Conservation (phyloP, 1,140 invertebrate genomes). For the Neoseiulus cucumeris region DNA sequence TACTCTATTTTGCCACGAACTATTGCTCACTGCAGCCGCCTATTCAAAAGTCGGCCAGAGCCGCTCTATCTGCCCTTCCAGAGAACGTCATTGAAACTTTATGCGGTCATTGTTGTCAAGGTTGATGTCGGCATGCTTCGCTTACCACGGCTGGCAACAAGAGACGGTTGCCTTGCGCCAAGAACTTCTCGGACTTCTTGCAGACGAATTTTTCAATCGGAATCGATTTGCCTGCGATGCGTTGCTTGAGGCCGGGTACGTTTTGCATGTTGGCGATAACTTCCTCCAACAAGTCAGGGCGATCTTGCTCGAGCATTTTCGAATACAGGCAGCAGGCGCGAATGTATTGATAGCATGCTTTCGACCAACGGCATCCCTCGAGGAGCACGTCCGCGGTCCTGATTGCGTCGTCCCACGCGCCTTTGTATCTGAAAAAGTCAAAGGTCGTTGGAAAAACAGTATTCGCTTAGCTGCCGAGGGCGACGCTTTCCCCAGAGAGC, state of each 20-base stretch:
- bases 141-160: constrained; percentile 48
- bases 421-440: constrained; percentile 27
- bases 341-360: constrained; percentile 71
- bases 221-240: constrained; percentile 83
- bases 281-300: constrained; percentile 29
- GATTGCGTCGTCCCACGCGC: constrained; percentile 46
- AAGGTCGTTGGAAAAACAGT: background rate
- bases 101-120: no score
- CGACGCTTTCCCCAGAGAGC: no score
- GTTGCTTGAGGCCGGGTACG: constrained; percentile 57
- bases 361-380: constrained; percentile 68
- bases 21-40: no score
- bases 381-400: constrained; percentile 48
- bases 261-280: constrained; percentile 35
- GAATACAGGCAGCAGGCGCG: constrained; percentile 60
- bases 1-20: no score
- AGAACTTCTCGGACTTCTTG: constrained; percentile 56
- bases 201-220: constrained; percentile 90
- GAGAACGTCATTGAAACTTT: no score
- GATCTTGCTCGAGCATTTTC: constrained; percentile 27
- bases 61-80: no score
- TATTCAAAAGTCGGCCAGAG: no score
- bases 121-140: no score
- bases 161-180: constrained; percentile 46
- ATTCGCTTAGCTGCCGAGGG: no score